Conservation (phyloP, 1,140 invertebrate species). For the Brachionus asplanchnoidis region DNA sequence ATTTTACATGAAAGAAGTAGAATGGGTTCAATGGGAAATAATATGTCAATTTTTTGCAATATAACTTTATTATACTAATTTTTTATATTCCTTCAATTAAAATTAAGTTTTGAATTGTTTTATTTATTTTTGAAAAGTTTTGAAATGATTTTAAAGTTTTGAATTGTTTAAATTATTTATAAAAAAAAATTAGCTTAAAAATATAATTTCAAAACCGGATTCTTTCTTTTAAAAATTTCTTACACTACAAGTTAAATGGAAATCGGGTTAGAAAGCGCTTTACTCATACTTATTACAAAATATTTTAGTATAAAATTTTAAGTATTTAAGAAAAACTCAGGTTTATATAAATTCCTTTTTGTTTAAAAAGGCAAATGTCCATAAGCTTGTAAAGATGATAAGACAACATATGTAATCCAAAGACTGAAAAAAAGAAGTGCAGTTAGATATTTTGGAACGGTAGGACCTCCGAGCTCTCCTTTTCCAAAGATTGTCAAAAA, state of each 20-base stretch:
- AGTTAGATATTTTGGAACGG: conserved; percentile 52
- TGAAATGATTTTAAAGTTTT: too few relatives aligned
- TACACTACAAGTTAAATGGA: background rate
- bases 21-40: too few relatives aligned
- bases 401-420: conserved; percentile 61
- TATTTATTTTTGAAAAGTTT: too few relatives aligned
- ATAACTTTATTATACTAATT: too few relatives aligned
- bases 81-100: too few relatives aligned
- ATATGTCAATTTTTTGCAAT: too few relatives aligned
- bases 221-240: background rate
- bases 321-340: background rate
- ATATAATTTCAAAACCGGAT: background rate
- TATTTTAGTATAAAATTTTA: background rate
- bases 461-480: conserved; percentile 63
- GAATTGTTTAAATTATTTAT: background rate
- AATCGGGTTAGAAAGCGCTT: background rate
- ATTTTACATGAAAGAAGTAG: too few relatives aligned
- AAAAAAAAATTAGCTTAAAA: background rate
- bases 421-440: conserved; percentile 56
- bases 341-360: background rate
- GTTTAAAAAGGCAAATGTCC: conserved; percentile 44
- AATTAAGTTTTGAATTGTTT: too few relatives aligned
- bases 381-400: conserved; percentile 60
- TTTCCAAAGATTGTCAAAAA: conserved; percentile 59
- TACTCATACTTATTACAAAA: background rate